Conservation (phyloP, 2,113 vertebrate species). For the Passer domesticus region DNA sequence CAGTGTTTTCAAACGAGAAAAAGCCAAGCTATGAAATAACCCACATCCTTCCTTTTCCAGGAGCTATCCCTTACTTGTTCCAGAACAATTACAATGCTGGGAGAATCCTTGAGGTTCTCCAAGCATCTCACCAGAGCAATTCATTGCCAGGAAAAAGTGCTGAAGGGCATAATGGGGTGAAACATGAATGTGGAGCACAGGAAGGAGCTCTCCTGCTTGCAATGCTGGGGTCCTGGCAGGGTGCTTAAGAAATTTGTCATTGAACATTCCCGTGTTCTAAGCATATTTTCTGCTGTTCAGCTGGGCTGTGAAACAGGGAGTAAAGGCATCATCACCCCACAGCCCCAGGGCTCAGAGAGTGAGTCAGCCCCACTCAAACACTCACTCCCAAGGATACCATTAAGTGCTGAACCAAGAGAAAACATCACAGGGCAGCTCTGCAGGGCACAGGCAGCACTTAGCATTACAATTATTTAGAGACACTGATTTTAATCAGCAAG, state of each 20-base stretch:
- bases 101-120: background rate
- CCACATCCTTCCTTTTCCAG: background rate
- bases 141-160: background rate
- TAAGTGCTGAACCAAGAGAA: background rate
- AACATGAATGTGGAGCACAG: background rate
- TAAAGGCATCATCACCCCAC: background rate
- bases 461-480: background rate
- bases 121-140: background rate
- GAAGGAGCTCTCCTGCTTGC: background rate
- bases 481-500: background rate
- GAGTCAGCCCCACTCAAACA: background rate
- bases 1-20: background rate
- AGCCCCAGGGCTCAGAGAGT: fast-evolving
- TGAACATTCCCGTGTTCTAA: background rate
- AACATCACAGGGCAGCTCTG: background rate
- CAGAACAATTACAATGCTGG: fast-evolving
- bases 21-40: background rate
- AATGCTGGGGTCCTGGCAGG: background rate
- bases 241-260: background rate
- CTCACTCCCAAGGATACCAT: background rate
- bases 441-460: background rate
- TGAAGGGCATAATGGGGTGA: background rate
- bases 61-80: background rate
- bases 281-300: background rate
- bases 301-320: background rate